Percentiles rank a stretch among this genome's conserved stretches.
phyloP scores from a whole-genome alignment of 2,113 vertebrate species.

The Sphaerodactylus townsendi region DNA sequence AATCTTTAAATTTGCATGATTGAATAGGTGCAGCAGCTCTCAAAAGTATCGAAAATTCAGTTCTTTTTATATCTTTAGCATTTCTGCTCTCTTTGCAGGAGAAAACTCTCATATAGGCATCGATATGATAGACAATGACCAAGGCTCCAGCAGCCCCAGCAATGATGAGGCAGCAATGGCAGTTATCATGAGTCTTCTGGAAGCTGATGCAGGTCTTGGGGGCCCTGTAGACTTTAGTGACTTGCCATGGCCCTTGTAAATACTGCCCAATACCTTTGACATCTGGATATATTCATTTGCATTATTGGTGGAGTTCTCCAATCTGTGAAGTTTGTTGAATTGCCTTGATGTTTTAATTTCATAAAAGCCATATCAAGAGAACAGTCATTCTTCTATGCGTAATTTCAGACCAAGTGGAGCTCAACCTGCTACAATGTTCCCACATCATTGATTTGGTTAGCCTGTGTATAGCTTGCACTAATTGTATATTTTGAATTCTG shows the following conservation, averaged over 20 bases:
- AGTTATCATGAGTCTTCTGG: slow-evolving; percentile 98
- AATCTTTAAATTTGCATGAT: no score
- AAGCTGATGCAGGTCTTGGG: slow-evolving; percentile 96
- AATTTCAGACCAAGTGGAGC: slow-evolving; percentile 81
- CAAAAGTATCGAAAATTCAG: neutral
- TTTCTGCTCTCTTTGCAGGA: slow-evolving; percentile 68
- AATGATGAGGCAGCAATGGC: slow-evolving; percentile 99
- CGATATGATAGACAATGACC: slow-evolving; percentile 93
- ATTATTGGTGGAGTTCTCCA: slow-evolving; percentile 75
- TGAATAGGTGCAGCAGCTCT: neutral
- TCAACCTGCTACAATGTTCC: slow-evolving; percentile 78
- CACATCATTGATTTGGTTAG: slow-evolving; percentile 76
- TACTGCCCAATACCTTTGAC: slow-evolving; percentile 53
- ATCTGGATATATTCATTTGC: slow-evolving; percentile 74
- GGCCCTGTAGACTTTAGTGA: slow-evolving; percentile 98
- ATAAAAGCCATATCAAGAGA: slow-evolving; percentile 77
- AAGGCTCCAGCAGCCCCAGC: slow-evolving; percentile 96
- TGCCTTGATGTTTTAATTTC: slow-evolving; percentile 75
- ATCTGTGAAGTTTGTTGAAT: slow-evolving; percentile 69
- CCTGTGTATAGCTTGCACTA: slow-evolving; percentile 82
- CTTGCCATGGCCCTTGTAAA: slow-evolving; percentile 97
- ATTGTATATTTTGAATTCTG: slow-evolving; percentile 84
- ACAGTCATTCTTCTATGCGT: slow-evolving; percentile 75
- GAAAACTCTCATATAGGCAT: slow-evolving; percentile 95
- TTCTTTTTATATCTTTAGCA: neutral